Percentiles rank a stretch among this genome's conserved stretches.
Conservation (phyloP, 2,888 invertebrate genomes). For the Iselma pallidipennis region DNA sequence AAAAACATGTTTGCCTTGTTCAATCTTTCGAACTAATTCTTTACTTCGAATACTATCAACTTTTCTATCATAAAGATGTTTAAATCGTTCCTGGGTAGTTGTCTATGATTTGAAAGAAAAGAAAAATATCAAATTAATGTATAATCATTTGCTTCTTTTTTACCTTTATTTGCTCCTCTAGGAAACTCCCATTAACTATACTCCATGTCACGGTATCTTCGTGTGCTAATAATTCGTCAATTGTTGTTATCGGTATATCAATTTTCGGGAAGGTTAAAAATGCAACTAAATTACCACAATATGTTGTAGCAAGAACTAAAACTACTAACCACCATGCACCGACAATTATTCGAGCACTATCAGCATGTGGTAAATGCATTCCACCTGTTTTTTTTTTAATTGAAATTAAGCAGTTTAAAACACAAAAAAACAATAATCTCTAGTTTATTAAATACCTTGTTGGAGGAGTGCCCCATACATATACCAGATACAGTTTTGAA, state of each 20-base stretch:
- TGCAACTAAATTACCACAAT: constrained; percentile 90
- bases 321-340: constrained; percentile 94
- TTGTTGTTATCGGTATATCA: constrained; percentile 70
- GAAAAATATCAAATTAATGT: no score
- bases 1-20: constrained; percentile 70
- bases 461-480: constrained; percentile 89
- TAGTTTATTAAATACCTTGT: constrained; percentile 64
- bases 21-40: constrained; percentile 63
- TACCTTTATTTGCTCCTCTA: constrained; percentile 68
- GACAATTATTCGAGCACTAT: constrained; percentile 82
- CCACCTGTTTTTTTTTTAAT: constrained; percentile 66
- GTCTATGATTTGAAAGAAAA: constrained; percentile 13
- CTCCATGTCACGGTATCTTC: constrained; percentile 73
- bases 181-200: constrained; percentile 72
- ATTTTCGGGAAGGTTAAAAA: constrained; percentile 90
- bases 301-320: constrained; percentile 85
- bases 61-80: constrained; percentile 63
- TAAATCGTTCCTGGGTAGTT: constrained; percentile 64
- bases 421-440: background rate
- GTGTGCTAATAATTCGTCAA: constrained; percentile 66
- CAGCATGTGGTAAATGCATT: constrained; percentile 81
- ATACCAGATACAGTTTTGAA: constrained; percentile 83
- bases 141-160: no score
- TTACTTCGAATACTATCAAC: constrained; percentile 56
- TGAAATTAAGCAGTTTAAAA: background rate